Evolutionary conservation across 2,113 vertebrate species (phyloP), one percentile per base, ranked within the genome.

Genomic region (Phrynocephalus versicolor): DNA sequence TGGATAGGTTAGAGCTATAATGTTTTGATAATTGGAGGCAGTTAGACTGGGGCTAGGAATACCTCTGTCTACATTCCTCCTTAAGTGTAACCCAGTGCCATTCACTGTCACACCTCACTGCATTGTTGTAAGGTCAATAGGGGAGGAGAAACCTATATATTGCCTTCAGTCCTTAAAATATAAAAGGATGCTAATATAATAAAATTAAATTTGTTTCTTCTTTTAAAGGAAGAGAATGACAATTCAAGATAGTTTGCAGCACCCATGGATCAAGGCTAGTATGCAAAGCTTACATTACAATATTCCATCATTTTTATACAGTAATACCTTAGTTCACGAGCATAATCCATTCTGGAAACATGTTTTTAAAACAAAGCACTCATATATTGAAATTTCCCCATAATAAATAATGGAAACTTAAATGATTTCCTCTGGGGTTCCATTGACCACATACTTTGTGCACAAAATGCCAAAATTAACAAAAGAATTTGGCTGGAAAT

Each of bases 181-280:
- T 33, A 57, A 8, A 3, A 30, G 55, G 10, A 18, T 14, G 30
- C 16, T 74, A 60, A 82, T 33, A 27, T 33, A 55, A 81, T 33
- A 69, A 64, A 51, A n/a, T 18, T 39, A 30, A 15, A 35, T 8
- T 23, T 27, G 60, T 81, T 70, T 73, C 16, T 90, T 41, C 37
- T 87, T 76, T 89, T 67, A 6, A 95, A 99, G 99, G 96, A 99
- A 98, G 90, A 98, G 99, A 96, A 99, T 99, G 98, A 98, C 97
- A 55, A 98, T 99, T 91, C 96, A 98, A 94, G 98, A 99, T 86
- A 99, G 98, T 93, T 96, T 99, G 39, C 97, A 97, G 87, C 99
- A 99, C 82, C 98, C 99, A 83, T 99, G 99, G 99, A 99, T 99
- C 92, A 99, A 99, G 98, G 99, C 99, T 80, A 87, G 96, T 84